Conservation (phyloP, 2,797 vertebrate species). For the Liparis tanakae region DNA sequence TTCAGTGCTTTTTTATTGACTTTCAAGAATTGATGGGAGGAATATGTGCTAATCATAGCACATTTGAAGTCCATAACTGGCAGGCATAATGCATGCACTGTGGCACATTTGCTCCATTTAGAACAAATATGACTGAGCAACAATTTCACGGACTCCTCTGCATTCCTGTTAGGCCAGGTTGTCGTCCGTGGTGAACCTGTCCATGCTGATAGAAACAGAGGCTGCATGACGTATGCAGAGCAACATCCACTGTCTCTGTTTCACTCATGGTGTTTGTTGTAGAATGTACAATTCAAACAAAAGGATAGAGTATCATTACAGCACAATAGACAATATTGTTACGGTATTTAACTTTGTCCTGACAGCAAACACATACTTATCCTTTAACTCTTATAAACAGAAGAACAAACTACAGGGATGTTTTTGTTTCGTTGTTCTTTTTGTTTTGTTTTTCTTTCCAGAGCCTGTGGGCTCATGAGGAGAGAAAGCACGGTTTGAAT, state of each 20-base stretch:
- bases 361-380: neutral
- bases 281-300: neutral
- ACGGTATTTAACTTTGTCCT: neutral
- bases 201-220: conserved; percentile 2
- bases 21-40: conserved; percentile 27
- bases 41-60: conserved; percentile 28
- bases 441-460: conserved; percentile 6
- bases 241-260: neutral
- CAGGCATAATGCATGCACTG: conserved; percentile 10
- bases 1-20: conserved; percentile 20
- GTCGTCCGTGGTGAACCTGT: conserved; percentile 6
- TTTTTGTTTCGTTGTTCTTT: conserved; percentile 16
- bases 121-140: conserved; percentile 9
- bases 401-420: conserved; percentile 2
- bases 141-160: conserved; percentile 12
- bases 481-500: conserved; percentile 34
- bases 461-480: conserved; percentile 6
- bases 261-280: neutral
- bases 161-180: conserved; percentile 10
- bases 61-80: conserved; percentile 16
- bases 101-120: conserved; percentile 27
- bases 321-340: neutral
- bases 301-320: conserved; percentile 7
- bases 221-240: conserved; percentile 12
- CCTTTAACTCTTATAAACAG: neutral